phyloP scores from a whole-genome alignment of 2,797 vertebrate genomes.

The Tragelaphus oryx region DNA sequence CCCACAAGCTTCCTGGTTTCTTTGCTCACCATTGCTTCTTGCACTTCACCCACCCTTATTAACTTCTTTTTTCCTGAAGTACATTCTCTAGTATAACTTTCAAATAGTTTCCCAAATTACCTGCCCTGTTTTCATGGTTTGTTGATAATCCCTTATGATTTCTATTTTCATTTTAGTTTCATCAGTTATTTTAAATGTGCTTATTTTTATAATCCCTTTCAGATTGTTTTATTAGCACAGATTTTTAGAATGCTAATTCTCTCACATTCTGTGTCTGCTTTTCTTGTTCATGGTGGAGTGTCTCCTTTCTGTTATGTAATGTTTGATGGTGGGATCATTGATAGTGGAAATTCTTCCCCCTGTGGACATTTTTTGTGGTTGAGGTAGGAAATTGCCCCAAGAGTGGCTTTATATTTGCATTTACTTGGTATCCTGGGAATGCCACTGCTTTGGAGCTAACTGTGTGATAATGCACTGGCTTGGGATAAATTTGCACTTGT shows the following conservation, averaged over 20 bases:
- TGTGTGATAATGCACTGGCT: background rate
- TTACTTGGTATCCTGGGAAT: background rate
- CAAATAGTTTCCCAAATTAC: background rate
- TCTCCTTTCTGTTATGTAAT: background rate
- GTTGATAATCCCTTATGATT: background rate
- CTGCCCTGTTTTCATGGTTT: background rate
- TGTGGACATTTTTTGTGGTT: background rate
- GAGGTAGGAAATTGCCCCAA: background rate
- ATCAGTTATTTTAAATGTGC: conserved; percentile 14
- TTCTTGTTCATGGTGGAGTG: background rate
- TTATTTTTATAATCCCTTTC: background rate
- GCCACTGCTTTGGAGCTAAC: background rate
- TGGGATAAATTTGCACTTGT: background rate
- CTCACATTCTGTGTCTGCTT: background rate
- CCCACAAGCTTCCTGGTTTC: background rate
- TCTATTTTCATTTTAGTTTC: background rate
- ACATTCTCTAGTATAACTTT: background rate
- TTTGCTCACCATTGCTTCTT: background rate
- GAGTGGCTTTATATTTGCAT: background rate
- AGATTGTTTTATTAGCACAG: background rate
- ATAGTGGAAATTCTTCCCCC: background rate
- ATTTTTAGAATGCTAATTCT: background rate
- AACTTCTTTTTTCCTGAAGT: background rate
- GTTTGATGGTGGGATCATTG: background rate
- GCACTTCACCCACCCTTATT: background rate